Evolutionary conservation across 2,797 vertebrate genomes (phyloP).

Genomic region (Gymnocypris eckloni): DNA sequence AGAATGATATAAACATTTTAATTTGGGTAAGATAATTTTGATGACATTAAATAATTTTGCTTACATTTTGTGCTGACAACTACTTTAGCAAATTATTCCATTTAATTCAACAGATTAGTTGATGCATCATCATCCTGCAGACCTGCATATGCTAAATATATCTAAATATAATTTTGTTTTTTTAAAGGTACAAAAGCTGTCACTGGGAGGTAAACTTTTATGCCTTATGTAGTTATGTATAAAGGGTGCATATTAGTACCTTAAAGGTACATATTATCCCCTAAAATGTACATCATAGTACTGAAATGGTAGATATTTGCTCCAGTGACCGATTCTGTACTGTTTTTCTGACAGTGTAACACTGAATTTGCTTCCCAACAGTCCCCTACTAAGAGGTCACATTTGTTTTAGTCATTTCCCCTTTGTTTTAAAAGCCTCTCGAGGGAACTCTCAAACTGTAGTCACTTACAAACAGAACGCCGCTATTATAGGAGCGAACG

Average conservation of each 20-base stretch:
- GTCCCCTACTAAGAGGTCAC: slow-evolving; percentile 37
- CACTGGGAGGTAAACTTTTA: not conserved
- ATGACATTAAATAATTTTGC: not conserved
- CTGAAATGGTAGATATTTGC: not conserved
- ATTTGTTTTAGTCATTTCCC: slow-evolving; percentile 65
- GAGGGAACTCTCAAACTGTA: slow-evolving; percentile 44
- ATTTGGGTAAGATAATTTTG: not conserved
- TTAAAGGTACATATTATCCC: not conserved
- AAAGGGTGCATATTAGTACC: not conserved
- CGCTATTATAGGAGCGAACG: not conserved
- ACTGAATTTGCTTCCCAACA: slow-evolving; percentile 55
- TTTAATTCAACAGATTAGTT: not conserved
- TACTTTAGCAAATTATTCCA: not conserved
- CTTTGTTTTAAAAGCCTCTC: slow-evolving; percentile 50
- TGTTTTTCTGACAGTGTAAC: slow-evolving; percentile 19
- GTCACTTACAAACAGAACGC: slow-evolving; percentile 39
- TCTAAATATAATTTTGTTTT: not conserved
- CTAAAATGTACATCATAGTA: not conserved
- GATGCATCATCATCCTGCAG: not conserved
- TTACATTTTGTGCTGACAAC: not conserved
- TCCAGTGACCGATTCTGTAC: not conserved
- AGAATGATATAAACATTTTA: not conserved
- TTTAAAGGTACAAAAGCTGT: not conserved
- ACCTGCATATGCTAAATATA: not conserved
- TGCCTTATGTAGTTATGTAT: too few relatives aligned